A percentile compares a stretch with the other conserved stretches of the same genome.
Conservation (phyloP, 2,888 invertebrate genomes). For the Dicycla oo region DNA sequence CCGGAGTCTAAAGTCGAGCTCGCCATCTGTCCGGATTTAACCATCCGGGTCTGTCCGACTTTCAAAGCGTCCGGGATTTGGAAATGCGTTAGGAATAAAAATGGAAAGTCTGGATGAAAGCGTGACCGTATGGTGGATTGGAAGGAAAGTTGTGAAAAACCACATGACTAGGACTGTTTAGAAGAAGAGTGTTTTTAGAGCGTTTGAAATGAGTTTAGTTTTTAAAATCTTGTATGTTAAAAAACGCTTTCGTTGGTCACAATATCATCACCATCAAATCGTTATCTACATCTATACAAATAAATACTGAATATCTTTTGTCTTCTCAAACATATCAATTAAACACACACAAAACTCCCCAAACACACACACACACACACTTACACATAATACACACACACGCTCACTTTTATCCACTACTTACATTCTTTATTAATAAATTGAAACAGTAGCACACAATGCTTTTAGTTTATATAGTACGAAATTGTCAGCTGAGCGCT, state of each 20-base stretch:
- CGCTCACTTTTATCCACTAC: no score
- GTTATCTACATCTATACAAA: no score
- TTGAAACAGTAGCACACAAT: no score
- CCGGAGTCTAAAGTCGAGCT: conserved; percentile 55
- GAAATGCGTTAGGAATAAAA: conserved; percentile 62
- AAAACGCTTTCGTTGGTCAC: not conserved
- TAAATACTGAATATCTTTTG: no score
- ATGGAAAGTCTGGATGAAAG: conserved; percentile 39
- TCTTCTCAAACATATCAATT: no score
- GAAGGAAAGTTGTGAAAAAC: conserved; percentile 21
- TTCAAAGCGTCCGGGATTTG: conserved; percentile 55
- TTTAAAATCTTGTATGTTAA: not conserved
- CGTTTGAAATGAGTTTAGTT: not conserved
- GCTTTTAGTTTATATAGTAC: no score
- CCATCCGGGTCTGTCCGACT: conserved; percentile 44
- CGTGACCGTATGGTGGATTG: conserved; percentile 41
- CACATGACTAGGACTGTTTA: not conserved
- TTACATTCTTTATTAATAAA: no score
- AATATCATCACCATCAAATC: not conserved
- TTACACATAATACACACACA: no score
- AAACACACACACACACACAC: no score
- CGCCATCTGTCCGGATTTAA: conserved; percentile 64
- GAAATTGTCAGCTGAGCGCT: no score
- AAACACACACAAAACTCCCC: no score
- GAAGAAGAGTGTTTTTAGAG: not conserved